A percentile compares a stretch with the other conserved stretches of the same genome.
Evolutionary conservation across 1,140 invertebrate genomes (phyloP).

Genomic region (Parasteatoda tepidariorum): DNA sequence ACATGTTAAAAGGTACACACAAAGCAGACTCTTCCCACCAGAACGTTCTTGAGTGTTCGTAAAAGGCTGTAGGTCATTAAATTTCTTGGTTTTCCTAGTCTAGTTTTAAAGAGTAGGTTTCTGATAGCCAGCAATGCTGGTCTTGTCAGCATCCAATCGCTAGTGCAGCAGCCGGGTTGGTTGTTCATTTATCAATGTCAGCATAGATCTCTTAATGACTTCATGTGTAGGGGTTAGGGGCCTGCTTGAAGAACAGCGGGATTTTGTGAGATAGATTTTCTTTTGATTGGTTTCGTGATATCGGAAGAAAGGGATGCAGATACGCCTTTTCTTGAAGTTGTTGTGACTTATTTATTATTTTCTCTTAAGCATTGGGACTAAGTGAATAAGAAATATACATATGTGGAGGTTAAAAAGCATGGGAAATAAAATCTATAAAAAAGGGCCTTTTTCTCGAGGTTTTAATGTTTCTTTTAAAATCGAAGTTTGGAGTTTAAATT

Average conservation of each 20-base stretch:
- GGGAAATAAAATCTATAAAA: too few relatives aligned
- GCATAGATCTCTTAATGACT: conserved; percentile 38
- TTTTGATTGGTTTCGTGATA: conserved; percentile 25
- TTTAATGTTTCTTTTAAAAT: too few relatives aligned
- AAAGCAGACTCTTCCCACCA: background rate
- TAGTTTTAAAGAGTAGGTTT: conserved; percentile 26
- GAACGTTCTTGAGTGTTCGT: conserved; percentile 10
- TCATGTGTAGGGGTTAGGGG: conserved; percentile 35
- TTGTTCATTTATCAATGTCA: conserved; percentile 42
- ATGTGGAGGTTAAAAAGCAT: too few relatives aligned
- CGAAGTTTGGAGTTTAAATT: too few relatives aligned
- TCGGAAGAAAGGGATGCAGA: conserved; percentile 14
- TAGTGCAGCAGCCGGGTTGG: background rate
- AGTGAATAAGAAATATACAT: too few relatives aligned
- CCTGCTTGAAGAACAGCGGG: background rate
- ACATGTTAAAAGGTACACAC: conserved; percentile 30
- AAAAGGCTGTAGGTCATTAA: conserved; percentile 18
- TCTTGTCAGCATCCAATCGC: conserved; percentile 19
- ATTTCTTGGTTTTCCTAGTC: conserved; percentile 10
- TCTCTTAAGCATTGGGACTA: too few relatives aligned
- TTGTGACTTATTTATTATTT: background rate
- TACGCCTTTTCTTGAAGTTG: background rate
- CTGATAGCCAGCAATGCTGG: conserved; percentile 15
- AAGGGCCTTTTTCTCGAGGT: too few relatives aligned
- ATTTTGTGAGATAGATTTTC: conserved; percentile 34